Percentiles rank a stretch among this genome's conserved stretches.
These are phyloP conservation scores for Harpegnathos saltator DNA, from an alignment of 1,140 invertebrate species.

Conservation along the genomic window DNA sequence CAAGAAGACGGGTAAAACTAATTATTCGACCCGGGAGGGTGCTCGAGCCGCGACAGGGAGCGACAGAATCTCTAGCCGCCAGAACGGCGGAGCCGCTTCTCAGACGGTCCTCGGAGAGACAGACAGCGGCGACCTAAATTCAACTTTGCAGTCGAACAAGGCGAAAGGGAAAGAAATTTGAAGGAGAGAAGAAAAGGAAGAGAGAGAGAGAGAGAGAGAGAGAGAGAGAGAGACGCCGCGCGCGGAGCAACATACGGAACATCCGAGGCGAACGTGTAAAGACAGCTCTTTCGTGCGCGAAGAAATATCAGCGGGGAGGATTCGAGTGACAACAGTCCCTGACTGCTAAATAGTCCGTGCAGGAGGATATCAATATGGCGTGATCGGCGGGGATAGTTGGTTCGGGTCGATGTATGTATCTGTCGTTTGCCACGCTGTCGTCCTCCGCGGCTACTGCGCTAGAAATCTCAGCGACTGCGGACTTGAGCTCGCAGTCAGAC, in stretches of 20 bases:
- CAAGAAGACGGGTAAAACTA: slow-evolving; percentile 40
- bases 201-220: slow-evolving; percentile 17
- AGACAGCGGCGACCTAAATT: slow-evolving; percentile 42
- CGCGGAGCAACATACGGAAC: neutral
- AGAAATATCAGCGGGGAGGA: slow-evolving; percentile 35
- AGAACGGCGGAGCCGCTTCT: slow-evolving; percentile 28
- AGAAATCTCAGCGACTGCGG: too few species aligned
- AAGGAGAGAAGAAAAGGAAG: neutral
- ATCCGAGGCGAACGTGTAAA: slow-evolving; percentile 36
- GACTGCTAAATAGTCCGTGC: slow-evolving; percentile 37
- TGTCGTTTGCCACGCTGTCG: too few species aligned
- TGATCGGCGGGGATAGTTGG: slow-evolving; percentile 14
- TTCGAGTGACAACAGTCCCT: slow-evolving; percentile 15
- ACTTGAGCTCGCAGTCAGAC: too few species aligned
- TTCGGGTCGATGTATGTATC: too few species aligned
- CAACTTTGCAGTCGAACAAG: slow-evolving; percentile 38
- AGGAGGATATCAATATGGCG: slow-evolving; percentile 49
- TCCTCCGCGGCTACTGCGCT: too few species aligned
- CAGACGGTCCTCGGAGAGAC: slow-evolving; percentile 18
- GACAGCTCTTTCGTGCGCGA: slow-evolving; percentile 30
- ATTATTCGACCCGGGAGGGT: slow-evolving; percentile 42
- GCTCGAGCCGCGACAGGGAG: neutral
- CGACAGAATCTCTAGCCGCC: slow-evolving; percentile 7
- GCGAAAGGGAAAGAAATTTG: neutral
- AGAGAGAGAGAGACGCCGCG: neutral